phyloP scores from a whole-genome alignment of 2,113 vertebrate species.

The Cyanoliseus patagonus region DNA sequence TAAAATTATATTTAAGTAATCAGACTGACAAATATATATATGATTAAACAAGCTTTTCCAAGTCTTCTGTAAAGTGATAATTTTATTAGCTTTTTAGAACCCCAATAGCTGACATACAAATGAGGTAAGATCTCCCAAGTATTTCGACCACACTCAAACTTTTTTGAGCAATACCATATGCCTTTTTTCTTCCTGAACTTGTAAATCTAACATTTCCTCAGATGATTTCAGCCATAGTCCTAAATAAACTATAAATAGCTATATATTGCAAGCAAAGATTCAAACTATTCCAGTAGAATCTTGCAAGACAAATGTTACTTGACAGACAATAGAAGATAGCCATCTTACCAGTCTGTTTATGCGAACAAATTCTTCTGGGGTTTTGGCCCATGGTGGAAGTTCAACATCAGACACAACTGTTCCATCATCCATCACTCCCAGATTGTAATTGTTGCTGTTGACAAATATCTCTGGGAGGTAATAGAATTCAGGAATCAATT shows the following conservation, averaged over 20 bases:
- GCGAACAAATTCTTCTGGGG: conserved; percentile 95
- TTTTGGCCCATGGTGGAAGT: conserved; percentile 98
- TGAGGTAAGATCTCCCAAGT: accelerated
- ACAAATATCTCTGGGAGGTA: conserved; percentile 99
- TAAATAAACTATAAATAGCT: background rate
- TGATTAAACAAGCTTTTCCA: background rate
- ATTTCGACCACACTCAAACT: background rate
- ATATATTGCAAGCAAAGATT: background rate
- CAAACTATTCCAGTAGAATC: conserved; percentile 3
- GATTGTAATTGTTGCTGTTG: conserved; percentile 94
- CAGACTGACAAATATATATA: background rate
- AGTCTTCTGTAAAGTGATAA: background rate
- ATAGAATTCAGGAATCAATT: conserved; percentile 98
- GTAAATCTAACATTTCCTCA: background rate
- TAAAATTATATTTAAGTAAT: background rate
- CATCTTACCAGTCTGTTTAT: conserved; percentile 93
- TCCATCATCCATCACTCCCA: conserved; percentile 98
- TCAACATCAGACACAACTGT: conserved; percentile 94
- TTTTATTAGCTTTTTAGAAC: background rate
- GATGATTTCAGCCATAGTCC: background rate
- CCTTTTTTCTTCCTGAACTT: background rate
- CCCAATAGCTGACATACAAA: background rate
- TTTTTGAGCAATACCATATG: background rate
- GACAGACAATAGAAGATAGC: conserved; percentile 29
- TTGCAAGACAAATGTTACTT: background rate